phyloP scores from a whole-genome alignment of 2,888 invertebrate species.

The Cephus pygmeus region DNA sequence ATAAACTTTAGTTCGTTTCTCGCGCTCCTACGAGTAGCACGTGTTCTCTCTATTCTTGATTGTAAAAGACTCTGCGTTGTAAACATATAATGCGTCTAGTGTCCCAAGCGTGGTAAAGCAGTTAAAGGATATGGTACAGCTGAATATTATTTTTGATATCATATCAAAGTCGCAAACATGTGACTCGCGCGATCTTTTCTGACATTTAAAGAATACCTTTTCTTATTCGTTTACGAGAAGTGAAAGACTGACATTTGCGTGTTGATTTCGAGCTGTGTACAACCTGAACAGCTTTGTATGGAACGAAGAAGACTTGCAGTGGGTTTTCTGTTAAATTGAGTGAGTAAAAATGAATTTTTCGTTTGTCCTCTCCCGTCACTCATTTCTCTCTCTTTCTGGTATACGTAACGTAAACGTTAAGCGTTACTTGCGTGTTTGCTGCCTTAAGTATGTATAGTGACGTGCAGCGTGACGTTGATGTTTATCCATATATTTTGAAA shows the following conservation, averaged over 20 bases:
- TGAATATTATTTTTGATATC: neutral
- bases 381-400: neutral
- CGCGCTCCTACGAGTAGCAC: slow-evolving; percentile 20
- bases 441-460: neutral
- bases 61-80: neutral
- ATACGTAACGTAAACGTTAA: neutral
- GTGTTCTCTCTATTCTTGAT: slow-evolving; percentile 5
- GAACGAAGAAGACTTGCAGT: neutral
- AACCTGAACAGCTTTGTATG: neutral
- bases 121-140: neutral
- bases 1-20: slow-evolving; percentile 24
- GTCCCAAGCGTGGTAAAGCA: neutral
- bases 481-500: neutral
- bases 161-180: neutral
- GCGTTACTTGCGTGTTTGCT: neutral
- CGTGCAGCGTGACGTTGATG: neutral
- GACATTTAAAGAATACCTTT: neutral
- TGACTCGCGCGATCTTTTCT: neutral
- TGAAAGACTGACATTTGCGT: neutral
- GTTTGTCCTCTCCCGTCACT: neutral
- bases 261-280: neutral
- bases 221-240: neutral
- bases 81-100: neutral
- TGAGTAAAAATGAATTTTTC: neutral
- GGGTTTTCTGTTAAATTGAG: neutral